Percentiles rank a stretch among this genome's conserved stretches.
Conservation (phyloP, 2,888 invertebrate genomes). For the Drosophila kanekoi region DNA sequence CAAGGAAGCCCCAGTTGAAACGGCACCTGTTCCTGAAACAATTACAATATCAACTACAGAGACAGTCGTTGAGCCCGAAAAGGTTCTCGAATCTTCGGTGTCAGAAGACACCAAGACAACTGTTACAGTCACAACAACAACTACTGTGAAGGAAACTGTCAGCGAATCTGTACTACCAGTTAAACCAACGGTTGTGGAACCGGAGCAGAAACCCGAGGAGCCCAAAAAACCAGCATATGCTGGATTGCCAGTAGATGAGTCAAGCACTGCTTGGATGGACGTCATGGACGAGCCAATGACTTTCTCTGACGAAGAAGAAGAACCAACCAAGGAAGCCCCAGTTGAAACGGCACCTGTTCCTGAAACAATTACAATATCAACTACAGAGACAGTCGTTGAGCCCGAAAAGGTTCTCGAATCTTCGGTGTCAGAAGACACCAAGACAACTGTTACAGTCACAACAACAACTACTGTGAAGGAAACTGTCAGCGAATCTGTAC, state of each 20-base stretch:
- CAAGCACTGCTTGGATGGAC: neutral
- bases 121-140: slow-evolving; percentile 23
- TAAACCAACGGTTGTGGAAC: neutral
- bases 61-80: neutral
- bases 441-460: too few species aligned
- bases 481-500: too few species aligned
- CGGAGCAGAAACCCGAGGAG: slow-evolving; percentile 30
- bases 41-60: neutral
- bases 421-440: too few species aligned
- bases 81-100: neutral
- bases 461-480: too few species aligned
- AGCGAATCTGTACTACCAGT: neutral
- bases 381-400: too few species aligned
- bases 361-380: too few species aligned
- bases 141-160: slow-evolving; percentile 18
- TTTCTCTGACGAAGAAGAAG: too few species aligned
- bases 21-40: neutral
- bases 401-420: too few species aligned
- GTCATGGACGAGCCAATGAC: too few species aligned
- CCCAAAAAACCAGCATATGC: slow-evolving; percentile 63
- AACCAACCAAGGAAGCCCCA: too few species aligned
- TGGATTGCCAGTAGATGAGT: slow-evolving; percentile 60
- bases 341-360: too few species aligned
- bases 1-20: neutral
- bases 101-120: slow-evolving; percentile 14